phyloP scores from a whole-genome alignment of 1,140 invertebrate species.

The Drosophila subobscura region DNA sequence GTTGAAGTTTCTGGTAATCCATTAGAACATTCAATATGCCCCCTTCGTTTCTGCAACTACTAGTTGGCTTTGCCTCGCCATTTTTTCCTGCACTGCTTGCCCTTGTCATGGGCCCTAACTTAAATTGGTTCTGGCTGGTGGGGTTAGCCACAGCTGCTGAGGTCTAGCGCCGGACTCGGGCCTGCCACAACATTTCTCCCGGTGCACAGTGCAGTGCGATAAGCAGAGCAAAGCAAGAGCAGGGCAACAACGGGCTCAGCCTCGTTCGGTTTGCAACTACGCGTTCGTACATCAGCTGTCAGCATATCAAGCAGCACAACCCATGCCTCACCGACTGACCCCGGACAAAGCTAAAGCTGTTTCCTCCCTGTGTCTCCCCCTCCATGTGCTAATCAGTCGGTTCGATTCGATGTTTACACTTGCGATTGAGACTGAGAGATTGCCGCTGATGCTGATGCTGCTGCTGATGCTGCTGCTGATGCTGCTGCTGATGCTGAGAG shows the following conservation, averaged over 20 bases:
- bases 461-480: neutral
- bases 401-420: conserved; percentile 35
- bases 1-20: no score
- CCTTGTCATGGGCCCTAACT: conserved; percentile 21
- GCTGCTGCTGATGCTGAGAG: conserved; percentile 8
- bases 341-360: conserved; percentile 10
- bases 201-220: conserved; percentile 25
- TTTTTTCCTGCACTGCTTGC: neutral
- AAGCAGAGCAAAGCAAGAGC: neutral
- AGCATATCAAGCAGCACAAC: conserved; percentile 27
- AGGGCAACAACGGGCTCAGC: neutral
- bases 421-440: conserved; percentile 17
- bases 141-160: conserved; percentile 37
- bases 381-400: conserved; percentile 20
- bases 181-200: conserved; percentile 30
- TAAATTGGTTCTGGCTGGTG: conserved; percentile 46
- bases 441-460: no score
- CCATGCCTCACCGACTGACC: conserved; percentile 49
- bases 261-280: neutral
- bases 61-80: no score
- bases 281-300: conserved; percentile 29
- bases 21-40: no score
- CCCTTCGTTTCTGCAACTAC: no score
- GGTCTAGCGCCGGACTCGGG: conserved; percentile 12
- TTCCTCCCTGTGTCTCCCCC: conserved; percentile 5